A percentile compares a stretch with the other conserved stretches of the same genome.
Conservation (phyloP, 2,888 invertebrate genomes). For the Willowsia nigromaculata region DNA sequence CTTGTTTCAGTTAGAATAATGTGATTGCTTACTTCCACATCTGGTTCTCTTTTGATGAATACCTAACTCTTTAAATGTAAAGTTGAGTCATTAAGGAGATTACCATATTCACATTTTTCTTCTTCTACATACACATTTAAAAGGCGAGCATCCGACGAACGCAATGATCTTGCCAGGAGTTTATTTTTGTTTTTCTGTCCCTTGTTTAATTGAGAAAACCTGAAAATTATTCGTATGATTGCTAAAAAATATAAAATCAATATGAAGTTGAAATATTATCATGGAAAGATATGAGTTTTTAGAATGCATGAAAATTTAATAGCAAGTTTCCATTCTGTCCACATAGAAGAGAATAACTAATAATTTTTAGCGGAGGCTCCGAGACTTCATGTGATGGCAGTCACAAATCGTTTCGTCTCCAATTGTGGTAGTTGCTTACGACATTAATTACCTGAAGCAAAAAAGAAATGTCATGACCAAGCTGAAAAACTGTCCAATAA, state of each 20-base stretch:
- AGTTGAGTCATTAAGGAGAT: slow-evolving; percentile 40
- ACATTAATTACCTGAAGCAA: slow-evolving; percentile 26
- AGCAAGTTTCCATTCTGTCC: not conserved
- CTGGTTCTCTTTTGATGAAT: slow-evolving; percentile 37
- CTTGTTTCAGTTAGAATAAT: slow-evolving; percentile 19
- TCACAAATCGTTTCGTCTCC: slow-evolving; percentile 31
- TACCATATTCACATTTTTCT: not conserved
- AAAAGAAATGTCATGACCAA: not conserved
- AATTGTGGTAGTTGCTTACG: slow-evolving; percentile 39
- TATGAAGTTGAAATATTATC: too few relatives aligned
- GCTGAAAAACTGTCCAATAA: not conserved
- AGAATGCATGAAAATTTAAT: too few relatives aligned
- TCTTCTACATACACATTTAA: not conserved
- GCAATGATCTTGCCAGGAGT: not conserved
- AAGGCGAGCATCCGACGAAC: not conserved
- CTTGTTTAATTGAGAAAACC: not conserved
- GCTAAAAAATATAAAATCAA: too few relatives aligned
- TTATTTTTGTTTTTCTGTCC: not conserved
- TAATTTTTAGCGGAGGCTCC: not conserved
- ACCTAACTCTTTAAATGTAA: slow-evolving; percentile 31
- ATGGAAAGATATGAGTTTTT: too few relatives aligned
- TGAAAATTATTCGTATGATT: too few relatives aligned
- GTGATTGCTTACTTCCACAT: slow-evolving; percentile 22
- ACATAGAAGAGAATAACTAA: not conserved
- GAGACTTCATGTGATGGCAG: not conserved